Evolutionary conservation across 1,140 invertebrate species (phyloP), one percentile per base, ranked within the genome.

Genomic region (Ditylenchus dipsaci): DNA sequence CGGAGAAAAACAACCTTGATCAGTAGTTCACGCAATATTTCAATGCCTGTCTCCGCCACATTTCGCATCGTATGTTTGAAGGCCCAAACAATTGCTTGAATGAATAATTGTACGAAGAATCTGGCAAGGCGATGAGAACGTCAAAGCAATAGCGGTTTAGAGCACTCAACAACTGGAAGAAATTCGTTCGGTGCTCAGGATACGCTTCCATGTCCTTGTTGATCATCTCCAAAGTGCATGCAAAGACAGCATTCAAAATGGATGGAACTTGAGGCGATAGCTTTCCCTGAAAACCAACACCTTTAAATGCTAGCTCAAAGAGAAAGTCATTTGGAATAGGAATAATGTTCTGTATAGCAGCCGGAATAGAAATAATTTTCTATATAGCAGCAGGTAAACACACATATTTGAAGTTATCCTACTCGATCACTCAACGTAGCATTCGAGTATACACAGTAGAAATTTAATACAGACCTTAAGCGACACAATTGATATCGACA

Each of bases 31-130:
- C 64, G 70, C 15, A 80, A 43, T 33, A 79, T 74, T 42, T 75
- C 63, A 33, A 74, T 71, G 58, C 71, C 93, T 42, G 91, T 95
- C 79, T 97, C 93, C 1, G 95, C 94, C n/a, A 99, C 95, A 86
- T 97, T 97, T 78, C 96, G 88, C 94, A 98, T 98, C 9, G 94
- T 97, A 83, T 99, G 96, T 85, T 99, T 98, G 84, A 99, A 97
- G 59, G 94, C 95, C 96, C 96, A 99, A 77, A 98, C 95, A 76
- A 98, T 93, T 30, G 95, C 97, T 85, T 99, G 95, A 75, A 99
- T 87, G 63, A 99, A 92, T 76, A 98, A 84, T 96, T 96, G 84
- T 99, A 97, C 85, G 98, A 93, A 63, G 91, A 89, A 73, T 93
- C 91, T 73, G 93, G 92, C 85, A 98, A 95, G 77, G 97, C 87